Evolutionary conservation across 1,140 invertebrate genomes (phyloP).

Genomic region (Berghia stephanieae): DNA sequence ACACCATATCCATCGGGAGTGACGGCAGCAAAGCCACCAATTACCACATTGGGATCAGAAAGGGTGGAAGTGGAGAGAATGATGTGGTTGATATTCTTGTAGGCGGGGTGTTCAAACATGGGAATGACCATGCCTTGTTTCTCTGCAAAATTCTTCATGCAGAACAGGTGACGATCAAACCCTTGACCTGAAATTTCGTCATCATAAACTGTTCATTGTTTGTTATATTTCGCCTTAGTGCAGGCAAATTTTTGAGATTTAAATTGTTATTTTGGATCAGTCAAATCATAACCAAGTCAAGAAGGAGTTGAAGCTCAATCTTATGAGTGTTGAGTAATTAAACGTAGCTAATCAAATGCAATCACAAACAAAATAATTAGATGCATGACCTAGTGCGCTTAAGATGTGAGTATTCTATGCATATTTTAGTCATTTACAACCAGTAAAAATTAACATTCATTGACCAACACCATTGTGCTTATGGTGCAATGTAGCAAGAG

Average conservation of each 20-base stretch:
- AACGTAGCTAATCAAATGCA: too few relatives aligned
- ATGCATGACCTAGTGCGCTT: too few relatives aligned
- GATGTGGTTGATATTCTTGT: constrained; percentile 85
- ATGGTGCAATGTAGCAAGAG: too few relatives aligned
- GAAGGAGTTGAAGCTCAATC: neutral
- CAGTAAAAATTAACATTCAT: too few relatives aligned
- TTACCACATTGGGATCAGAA: constrained; percentile 83
- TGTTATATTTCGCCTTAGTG: neutral
- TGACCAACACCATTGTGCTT: too few relatives aligned
- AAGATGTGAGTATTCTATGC: too few relatives aligned
- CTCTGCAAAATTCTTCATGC: constrained; percentile 76
- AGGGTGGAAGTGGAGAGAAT: constrained; percentile 96
- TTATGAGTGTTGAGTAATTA: too few relatives aligned
- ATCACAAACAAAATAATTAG: too few relatives aligned
- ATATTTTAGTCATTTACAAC: too few relatives aligned
- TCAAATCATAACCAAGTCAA: neutral
- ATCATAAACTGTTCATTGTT: neutral
- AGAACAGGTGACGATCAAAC: constrained; percentile 96
- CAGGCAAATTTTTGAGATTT: neutral
- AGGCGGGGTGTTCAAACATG: constrained; percentile 84
- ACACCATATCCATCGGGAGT: constrained; percentile 90
- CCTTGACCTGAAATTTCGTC: constrained; percentile 77
- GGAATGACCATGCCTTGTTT: constrained; percentile 70
- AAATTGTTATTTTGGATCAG: neutral
- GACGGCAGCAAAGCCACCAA: constrained; percentile 95